These are phyloP conservation scores for Spea hammondii DNA, from an alignment of 2,797 vertebrate genomes.

Conservation along the genomic window DNA sequence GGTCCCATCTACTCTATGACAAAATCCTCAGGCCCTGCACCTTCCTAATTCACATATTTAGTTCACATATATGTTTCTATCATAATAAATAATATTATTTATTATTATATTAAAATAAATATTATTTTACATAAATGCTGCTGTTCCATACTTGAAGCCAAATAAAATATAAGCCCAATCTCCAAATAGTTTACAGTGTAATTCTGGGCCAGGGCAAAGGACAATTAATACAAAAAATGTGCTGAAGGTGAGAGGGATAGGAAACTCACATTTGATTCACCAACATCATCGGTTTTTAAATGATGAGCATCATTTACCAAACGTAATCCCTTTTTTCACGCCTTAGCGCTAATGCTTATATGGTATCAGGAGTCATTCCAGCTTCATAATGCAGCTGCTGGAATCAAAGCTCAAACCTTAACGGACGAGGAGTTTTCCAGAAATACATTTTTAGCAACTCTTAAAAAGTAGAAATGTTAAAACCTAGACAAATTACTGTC, in stretches of 20 bases:
- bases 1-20: no score
- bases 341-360: neutral
- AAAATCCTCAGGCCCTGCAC: no score
- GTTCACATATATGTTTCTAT: no score
- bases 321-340: neutral
- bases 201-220: constrained; percentile 3
- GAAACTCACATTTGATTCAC: neutral
- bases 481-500: no score
- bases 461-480: no score
- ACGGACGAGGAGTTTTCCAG: neutral
- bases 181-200: constrained; percentile 8
- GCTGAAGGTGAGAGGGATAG: neutral
- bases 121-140: no score
- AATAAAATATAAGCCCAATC: neutral
- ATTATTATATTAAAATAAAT: no score
- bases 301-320: constrained; percentile 4
- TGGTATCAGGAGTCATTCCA: constrained; percentile 1
- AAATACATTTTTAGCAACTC: no score
- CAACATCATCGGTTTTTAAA: neutral
- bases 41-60: no score
- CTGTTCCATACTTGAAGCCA: no score
- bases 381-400: constrained; percentile 1
- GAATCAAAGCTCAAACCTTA: constrained; percentile 1
- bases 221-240: constrained; percentile 1
- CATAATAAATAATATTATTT: no score